Evolutionary conservation across 2,888 invertebrate genomes (phyloP), one percentile per base, ranked within the genome.

Genomic region (Baronia brevicornis): DNA sequence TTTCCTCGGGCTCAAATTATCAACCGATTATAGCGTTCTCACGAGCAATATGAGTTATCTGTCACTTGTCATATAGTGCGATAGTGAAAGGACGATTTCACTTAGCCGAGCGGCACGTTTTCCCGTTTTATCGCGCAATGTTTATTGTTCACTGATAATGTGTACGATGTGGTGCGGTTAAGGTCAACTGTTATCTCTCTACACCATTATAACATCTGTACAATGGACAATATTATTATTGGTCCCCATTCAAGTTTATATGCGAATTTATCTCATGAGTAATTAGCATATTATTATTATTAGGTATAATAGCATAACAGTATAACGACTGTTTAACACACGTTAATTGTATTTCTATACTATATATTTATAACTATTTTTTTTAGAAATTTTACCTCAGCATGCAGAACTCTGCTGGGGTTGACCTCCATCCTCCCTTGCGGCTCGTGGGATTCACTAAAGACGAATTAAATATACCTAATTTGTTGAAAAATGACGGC

Each of bases 101-200:
- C 46, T 56, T 39, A 44, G 27, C 39, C 31, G 34, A 44, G 30
- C 44, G 46, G 21, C 58, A 50, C 53, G 52, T 30, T n/a, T n/a
- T n/a, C 12, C 14, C 24, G 39, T 30, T 34, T 44, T 42, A 48
- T 53, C 53, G 47, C 41, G 27, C 41, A 41, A 52, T 53, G 45
- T 56, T 59, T 54, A 57, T 60, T 60, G 56, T 59, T 59, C 55
- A 56, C 57, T 58, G 64, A 65, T 69, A 69, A 54, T 41, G 41
- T 40, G 34, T 24, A 34, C 35, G 36, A 38, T 44, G 51, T 44
- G 44, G 38, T 48, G 46, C 51, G 70, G 70, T 71, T 66, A 70
- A 74, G 73, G 75, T 66, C 68, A 63, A 37, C 10, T 37, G 35
- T 60, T 75, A 74, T 73, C 72, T 55, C 24, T 31, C 20, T 32